Conservation (phyloP, 1,140 invertebrate species). For the Bombus fervidus region DNA sequence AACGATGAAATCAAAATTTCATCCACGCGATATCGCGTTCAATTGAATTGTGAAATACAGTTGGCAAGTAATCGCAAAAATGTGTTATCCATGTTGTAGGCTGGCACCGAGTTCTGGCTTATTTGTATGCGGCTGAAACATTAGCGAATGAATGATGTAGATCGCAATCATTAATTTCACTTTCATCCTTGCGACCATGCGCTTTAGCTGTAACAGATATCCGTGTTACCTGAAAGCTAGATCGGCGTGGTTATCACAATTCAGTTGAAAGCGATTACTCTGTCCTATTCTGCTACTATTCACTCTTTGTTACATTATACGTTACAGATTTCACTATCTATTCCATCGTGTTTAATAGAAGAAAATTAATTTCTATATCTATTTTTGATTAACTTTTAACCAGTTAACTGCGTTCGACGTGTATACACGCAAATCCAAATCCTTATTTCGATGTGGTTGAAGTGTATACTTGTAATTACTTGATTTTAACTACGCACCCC, state of each 20-base stretch:
- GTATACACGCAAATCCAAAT: too few species aligned
- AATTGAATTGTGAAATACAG: background rate
- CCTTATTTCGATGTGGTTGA: too few species aligned
- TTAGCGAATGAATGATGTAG: conserved; percentile 2
- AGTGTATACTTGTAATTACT: too few species aligned
- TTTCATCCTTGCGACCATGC: conserved; percentile 14
- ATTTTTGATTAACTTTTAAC: background rate
- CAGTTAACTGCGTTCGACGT: too few species aligned
- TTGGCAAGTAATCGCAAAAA: background rate
- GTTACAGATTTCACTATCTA: background rate
- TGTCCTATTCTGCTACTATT: conserved; percentile 1
- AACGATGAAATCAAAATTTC: background rate
- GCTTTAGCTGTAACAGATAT: background rate
- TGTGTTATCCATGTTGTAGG: background rate
- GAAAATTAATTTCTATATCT: background rate
- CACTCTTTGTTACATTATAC: background rate
- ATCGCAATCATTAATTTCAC: conserved; percentile 16
- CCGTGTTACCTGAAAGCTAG: background rate
- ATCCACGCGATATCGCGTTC: background rate
- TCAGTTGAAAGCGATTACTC: conserved; percentile 5
- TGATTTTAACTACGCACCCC: too few species aligned
- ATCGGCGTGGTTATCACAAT: background rate
- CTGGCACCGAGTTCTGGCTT: background rate
- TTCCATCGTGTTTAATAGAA: background rate
- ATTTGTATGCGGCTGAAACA: conserved; percentile 6